Conservation (phyloP, 2,113 vertebrate species). For the Noturus placidus region DNA sequence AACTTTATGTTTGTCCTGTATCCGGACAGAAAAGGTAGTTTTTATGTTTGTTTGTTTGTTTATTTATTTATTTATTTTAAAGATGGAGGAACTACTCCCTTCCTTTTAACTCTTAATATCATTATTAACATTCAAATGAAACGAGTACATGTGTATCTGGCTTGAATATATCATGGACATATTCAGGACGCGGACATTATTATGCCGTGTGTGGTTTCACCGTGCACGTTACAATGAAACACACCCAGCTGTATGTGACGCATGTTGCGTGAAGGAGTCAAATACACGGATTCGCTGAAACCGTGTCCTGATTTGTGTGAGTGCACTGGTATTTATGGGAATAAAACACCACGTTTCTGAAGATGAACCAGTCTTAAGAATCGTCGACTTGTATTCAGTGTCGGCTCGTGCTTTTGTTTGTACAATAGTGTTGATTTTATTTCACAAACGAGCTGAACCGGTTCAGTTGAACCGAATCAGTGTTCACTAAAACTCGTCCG, state of each 20-base stretch:
- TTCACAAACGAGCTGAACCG: neutral
- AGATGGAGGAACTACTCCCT: slow-evolving; percentile 8
- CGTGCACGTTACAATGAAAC: neutral
- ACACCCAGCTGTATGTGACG: neutral
- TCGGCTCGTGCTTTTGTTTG: neutral
- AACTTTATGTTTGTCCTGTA: no score
- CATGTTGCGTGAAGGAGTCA: neutral
- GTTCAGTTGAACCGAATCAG: neutral
- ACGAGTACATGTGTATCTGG: neutral
- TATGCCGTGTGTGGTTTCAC: neutral
- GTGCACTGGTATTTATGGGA: neutral
- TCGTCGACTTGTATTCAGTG: neutral
- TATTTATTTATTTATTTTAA: neutral
- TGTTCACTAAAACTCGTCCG: neutral
- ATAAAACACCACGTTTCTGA: no score
- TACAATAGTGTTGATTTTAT: neutral
- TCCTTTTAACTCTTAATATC: neutral
- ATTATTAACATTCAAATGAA: neutral
- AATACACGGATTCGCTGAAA: neutral
- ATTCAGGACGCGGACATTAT: neutral
- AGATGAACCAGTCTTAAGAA: neutral
- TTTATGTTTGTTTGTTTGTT: no score
- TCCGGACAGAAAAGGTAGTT: no score
- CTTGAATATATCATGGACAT: neutral
- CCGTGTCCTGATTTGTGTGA: accelerated